These are phyloP conservation scores for Ceyx melanurus DNA, from an alignment of 2,113 vertebrate species.

Conservation along the genomic window DNA sequence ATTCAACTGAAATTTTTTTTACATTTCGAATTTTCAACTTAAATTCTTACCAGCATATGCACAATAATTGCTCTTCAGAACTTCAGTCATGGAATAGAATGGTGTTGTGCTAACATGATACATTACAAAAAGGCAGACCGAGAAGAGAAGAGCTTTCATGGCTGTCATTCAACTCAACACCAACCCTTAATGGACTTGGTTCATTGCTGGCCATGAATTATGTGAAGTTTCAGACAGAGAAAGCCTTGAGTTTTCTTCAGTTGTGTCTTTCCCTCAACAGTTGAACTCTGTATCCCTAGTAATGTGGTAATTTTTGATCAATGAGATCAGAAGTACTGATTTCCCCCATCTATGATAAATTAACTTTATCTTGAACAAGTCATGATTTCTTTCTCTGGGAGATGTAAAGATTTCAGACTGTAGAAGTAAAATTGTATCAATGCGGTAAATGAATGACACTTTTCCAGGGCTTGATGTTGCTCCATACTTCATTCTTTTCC, in stretches of 20 bases:
- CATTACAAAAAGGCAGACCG: not conserved
- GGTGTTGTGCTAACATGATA: fast-evolving
- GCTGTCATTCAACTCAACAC: not conserved
- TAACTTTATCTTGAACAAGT: not conserved
- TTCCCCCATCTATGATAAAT: not conserved
- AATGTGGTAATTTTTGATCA: not conserved
- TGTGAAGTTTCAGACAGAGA: not conserved
- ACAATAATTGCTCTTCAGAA: not conserved
- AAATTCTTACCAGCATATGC: not conserved
- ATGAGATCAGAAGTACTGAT: not conserved
- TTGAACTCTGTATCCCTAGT: not conserved
- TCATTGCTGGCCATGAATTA: not conserved
- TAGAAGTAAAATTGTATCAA: not conserved
- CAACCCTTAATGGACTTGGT: not conserved
- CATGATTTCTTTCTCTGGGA: not conserved
- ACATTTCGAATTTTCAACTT: not conserved
- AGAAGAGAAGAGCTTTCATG: not conserved
- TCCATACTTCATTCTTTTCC: not conserved
- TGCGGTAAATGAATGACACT: not conserved
- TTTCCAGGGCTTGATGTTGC: not conserved
- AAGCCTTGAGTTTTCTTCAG: not conserved
- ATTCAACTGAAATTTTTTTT: not conserved
- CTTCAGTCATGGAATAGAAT: not conserved
- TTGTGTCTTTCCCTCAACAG: not conserved
- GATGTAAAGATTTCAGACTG: not conserved